A percentile compares a stretch with the other conserved stretches of the same genome.
Evolutionary conservation across 2,797 vertebrate genomes (phyloP).

Genomic region (Acropternis orthonyx): DNA sequence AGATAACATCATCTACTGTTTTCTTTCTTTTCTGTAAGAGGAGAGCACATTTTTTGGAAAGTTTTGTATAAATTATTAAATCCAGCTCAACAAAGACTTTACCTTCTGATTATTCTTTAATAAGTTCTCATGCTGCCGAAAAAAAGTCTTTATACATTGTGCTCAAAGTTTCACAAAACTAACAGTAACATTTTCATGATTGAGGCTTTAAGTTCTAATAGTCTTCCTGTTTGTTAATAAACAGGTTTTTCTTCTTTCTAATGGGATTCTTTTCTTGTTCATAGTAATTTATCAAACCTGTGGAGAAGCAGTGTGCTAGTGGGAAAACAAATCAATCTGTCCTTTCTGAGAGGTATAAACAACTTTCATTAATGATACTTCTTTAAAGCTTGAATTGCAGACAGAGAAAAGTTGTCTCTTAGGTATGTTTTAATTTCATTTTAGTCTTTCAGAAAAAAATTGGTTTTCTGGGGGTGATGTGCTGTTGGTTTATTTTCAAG

Average conservation of each 20-base stretch:
- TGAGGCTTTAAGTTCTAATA: background rate
- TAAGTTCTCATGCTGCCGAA: background rate
- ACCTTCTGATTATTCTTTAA: background rate
- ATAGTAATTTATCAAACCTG: slow-evolving; percentile 17
- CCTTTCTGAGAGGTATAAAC: slow-evolving; percentile 18
- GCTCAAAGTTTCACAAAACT: background rate
- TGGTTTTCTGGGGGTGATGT: background rate
- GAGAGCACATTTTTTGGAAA: background rate
- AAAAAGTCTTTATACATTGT: background rate
- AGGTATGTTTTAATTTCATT: background rate
- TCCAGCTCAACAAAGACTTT: background rate
- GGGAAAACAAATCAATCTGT: slow-evolving; percentile 46
- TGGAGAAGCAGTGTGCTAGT: background rate
- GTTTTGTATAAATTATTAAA: background rate
- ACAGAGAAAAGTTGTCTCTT: background rate
- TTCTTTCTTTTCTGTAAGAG: background rate
- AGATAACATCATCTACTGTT: background rate
- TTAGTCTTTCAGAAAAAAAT: background rate
- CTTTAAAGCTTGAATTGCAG: background rate
- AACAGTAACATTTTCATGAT: background rate
- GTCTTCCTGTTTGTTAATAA: background rate
- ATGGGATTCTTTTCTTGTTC: background rate
- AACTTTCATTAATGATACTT: background rate
- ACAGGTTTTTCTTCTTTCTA: slow-evolving; percentile 9
- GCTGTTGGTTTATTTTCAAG: background rate